Percentiles rank a stretch among this genome's conserved stretches.
Evolutionary conservation across 2,888 invertebrate species (phyloP).

Genomic region (Callyntrura sp.): DNA sequence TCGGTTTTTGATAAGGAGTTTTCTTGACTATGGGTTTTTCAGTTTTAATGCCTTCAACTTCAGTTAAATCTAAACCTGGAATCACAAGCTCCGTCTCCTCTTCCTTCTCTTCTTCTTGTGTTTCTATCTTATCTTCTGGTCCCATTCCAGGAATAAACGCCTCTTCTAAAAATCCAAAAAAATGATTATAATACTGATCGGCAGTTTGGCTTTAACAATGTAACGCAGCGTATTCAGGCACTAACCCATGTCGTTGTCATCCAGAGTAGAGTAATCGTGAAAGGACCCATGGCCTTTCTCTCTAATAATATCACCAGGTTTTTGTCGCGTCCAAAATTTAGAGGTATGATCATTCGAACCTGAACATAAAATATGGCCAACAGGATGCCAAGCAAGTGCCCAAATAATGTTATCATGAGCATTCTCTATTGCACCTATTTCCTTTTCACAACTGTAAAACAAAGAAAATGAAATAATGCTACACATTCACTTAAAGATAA

Average conservation of each 20-base stretch:
- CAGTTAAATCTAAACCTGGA: constrained; percentile 93
- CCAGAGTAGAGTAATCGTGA: constrained; percentile 87
- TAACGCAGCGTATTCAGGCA: background rate
- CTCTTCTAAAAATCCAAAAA: constrained; percentile 88
- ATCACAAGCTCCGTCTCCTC: constrained; percentile 87
- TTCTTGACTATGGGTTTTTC: constrained; percentile 85
- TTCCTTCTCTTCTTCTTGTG: constrained; percentile 83
- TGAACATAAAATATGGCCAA: constrained; percentile 99
- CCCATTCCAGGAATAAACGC: constrained; percentile 98
- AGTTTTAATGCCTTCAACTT: constrained; percentile 82
- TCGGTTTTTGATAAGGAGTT: constrained; percentile 98
- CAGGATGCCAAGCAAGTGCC: constrained; percentile 99
- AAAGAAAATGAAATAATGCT: constrained; percentile 27
- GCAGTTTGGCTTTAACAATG: background rate
- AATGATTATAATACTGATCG: constrained; percentile 25
- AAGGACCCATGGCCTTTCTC: constrained; percentile 89
- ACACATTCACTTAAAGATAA: background rate
- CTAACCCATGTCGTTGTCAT: constrained; percentile 90
- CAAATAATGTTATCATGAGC: constrained; percentile 99
- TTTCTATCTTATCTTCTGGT: constrained; percentile 96
- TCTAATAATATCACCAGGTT: constrained; percentile 99
- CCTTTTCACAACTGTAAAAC: constrained; percentile 93
- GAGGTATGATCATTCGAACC: constrained; percentile 99
- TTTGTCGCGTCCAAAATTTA: constrained; percentile 99
- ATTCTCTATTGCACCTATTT: constrained; percentile 98